Base-by-base conservation (phyloP, 2,888 invertebrate species). In the Ochropleura plecta region DNA sequence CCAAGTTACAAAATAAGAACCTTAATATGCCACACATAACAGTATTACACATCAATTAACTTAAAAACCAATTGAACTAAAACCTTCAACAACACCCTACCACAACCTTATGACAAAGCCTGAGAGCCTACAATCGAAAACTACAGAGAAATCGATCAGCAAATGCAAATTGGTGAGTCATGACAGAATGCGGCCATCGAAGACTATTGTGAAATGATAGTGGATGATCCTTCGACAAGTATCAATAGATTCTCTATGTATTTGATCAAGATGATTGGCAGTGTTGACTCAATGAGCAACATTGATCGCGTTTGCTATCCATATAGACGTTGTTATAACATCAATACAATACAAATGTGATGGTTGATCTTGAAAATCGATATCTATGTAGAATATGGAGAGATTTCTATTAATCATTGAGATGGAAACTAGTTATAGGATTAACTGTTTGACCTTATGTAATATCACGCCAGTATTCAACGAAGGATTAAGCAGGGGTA, bases 261-360 rank as follows among this genome's bases (percentile, higher is more conserved):
- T 82, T 84, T 76, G 57, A 82, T 84, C 62, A 66, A 80, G 76
- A 84, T 76, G 76, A 84, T 80, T 72, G 84, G 66, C 66, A 51
- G 48, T 84, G 71, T 81, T 79, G 68, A 75, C 55, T 72, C 66
- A 76, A 63, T 76, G 62, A 51, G 48, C 14, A n/a, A 30, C 66
- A 71, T 79, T 76, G 71, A 70, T 70, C 62, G 42, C 70, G 71
- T 71, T 80, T 84, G 55, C 30, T 55, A 8, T 57, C 6, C 46
- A 0, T 46, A 55, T 48, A 66, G 53, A 48, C 30, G 3, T 12
- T 60, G 55, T 68, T 70, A 53, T 30, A 64, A 20, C 6, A 9
- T 49, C 16, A 49, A 49, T 6, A 49, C 49, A 12, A 55, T 44
- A 16, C 18, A 48, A 30, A 55, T 30, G 12, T 18, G n/a, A 51